Evolutionary conservation across 2,797 vertebrate species (phyloP).

Genomic region (Premnoplex brunnescens): DNA sequence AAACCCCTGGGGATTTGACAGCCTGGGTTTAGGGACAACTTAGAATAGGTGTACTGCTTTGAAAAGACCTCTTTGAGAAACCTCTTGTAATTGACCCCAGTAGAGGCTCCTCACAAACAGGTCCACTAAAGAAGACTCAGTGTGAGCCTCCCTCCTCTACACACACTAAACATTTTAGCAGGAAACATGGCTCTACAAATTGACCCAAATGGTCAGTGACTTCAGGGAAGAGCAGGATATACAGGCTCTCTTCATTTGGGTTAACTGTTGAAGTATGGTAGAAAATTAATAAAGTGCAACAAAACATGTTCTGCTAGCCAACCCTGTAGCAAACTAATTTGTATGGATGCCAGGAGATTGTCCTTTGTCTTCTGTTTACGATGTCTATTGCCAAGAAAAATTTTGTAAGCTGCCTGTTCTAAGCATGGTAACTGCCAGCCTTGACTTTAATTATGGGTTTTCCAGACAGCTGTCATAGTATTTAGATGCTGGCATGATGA

Average conservation of each 20-base stretch:
- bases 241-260: not conserved
- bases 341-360: not conserved
- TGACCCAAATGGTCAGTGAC: not conserved
- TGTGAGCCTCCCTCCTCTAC: accelerated
- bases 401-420: not conserved
- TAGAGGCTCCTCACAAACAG: not conserved
- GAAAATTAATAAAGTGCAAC: not conserved
- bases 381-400: not conserved
- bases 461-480: not conserved
- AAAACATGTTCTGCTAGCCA: not conserved
- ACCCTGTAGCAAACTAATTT: not conserved
- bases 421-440: not conserved
- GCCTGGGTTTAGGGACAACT: not conserved
- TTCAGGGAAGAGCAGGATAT: not conserved
- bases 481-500: not conserved
- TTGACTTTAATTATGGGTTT: not conserved
- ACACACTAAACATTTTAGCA: not conserved
- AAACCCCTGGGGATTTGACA: accelerated
- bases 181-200: not conserved
- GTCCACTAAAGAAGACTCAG: not conserved
- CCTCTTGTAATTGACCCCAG: not conserved
- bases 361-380: not conserved
- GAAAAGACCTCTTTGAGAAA: not conserved
- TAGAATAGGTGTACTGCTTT: not conserved
- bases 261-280: not conserved